Evolutionary conservation across 2,797 vertebrate species (phyloP), one percentile per base, ranked within the genome.

Genomic region (Lateolabrax maculatus): DNA sequence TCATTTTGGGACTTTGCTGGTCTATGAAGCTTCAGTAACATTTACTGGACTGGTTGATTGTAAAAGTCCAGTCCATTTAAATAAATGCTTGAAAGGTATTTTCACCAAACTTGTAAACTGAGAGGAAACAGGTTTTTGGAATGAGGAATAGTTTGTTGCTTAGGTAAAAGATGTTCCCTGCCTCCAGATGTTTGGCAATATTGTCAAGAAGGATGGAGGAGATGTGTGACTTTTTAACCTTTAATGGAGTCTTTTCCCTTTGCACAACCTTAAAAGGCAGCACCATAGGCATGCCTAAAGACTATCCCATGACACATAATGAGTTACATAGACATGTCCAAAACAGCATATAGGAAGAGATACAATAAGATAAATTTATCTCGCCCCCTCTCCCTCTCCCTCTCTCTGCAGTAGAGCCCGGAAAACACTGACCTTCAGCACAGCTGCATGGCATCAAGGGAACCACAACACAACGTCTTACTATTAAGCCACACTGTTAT

Each of bases 391-490:
- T 16, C 23, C 15, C 56, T 15, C 23, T 57, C 67, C 53, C 37
- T 37, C 34, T 74, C 31, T 25, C 34, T 71, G 65, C 44, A 67
- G 1, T 39, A 55, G 49, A 53, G 52, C 53, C 51, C 23, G 48
- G 56, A 75, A 78, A 75, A 78, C 51, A 25, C 51, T 52, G 65
- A 85, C 67, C 71, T 80, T 81, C 56, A 76, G 71, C 64, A 79
- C 86, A 89, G 87, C 87, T 91, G 86, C 72, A 79, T 75, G 60
- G 44, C 71, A 84, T 85, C 81, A 91, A 43, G 60, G 68, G 52
- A 88, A 75, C 70, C 55, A 58, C 48, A 79, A 55, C 39, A 61
- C 56, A 73, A 62, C 3, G 23, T 76, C 70, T 71, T 56, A 69
- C 29, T 34, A 58, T 62, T 23, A 34, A 71, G 27, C 55, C 68